These are phyloP conservation scores for Alfaro cultratus DNA, from an alignment of 2,797 vertebrate genomes.

Conservation along the genomic window DNA sequence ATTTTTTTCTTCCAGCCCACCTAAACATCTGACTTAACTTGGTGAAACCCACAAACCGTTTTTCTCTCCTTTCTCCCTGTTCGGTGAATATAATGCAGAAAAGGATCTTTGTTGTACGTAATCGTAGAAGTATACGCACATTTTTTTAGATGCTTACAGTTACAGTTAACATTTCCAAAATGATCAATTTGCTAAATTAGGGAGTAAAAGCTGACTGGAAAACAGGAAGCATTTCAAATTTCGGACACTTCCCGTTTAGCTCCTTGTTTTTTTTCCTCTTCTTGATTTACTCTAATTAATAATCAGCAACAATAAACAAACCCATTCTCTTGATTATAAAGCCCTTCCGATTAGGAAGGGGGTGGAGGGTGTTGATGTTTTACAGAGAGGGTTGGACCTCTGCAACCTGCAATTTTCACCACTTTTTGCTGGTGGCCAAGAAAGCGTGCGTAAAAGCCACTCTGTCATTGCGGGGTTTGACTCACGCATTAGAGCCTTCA, in stretches of 20 bases:
- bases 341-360: slow-evolving; percentile 2
- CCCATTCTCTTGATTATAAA: slow-evolving; percentile 10
- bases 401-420: slow-evolving; percentile 1
- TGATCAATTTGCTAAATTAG: slow-evolving; percentile 35
- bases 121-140: not conserved
- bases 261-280: slow-evolving; percentile 21
- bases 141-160: not conserved
- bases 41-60: not conserved
- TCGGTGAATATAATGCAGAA: not conserved
- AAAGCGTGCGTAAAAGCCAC: slow-evolving; percentile 60
- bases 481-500: slow-evolving; percentile 21
- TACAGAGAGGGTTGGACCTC: not conserved
- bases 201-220: not conserved
- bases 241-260: slow-evolving; percentile 19
- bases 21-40: not conserved
- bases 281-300: slow-evolving; percentile 39
- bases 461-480: slow-evolving; percentile 5
- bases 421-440: slow-evolving; percentile 1
- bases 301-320: slow-evolving; percentile 37
- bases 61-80: not conserved
- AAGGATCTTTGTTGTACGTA: not conserved
- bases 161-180: not conserved
- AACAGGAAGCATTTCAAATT: slow-evolving; percentile 34
- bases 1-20: not conserved
- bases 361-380: not conserved